Evolutionary conservation across 1,140 invertebrate genomes (phyloP), one percentile per base, ranked within the genome.

Genomic region (Orius laevigatus): DNA sequence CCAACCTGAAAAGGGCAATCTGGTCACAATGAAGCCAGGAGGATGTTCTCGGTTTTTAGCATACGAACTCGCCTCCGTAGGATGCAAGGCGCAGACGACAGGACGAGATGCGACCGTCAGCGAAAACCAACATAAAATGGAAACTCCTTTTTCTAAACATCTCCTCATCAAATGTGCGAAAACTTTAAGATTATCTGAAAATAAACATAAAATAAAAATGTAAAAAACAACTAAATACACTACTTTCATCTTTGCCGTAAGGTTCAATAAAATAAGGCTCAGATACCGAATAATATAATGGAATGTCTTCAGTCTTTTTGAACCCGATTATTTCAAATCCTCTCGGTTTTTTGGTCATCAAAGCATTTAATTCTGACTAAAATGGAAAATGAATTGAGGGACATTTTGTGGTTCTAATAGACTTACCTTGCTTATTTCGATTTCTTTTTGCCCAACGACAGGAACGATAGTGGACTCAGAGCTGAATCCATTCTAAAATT

Each of bases 231-330:
- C 3, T 38, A 4, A 34, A 4, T n/a, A 38, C n/a, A 16, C 5
- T 12, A 44, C 42, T 31, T 12, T 44, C 31, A 44, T 44, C 42
- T 31, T 31, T 44, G n/a, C 18, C 18, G 12, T 40, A 40, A 34
- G 48, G 48, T 12, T 44, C 15, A 20, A 50, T 16, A 2, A 50
- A 41, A 18, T 44, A 50, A 18, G 48, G 41, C 19, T 44, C 48
- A n/a, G 25, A 25, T 12, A n/a, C 14, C 16, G 32, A 25, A 41
- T 19, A 32, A 15, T 50, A 42, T 2, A 32, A 11, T 8, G 48
- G 48, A 35, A 50, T 12, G 15, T 25, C 20, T 19, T 31, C 19
- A 10, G 43, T 45, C 11, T 45, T 45, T 10, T 31, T 31, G 20
- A 45, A 45, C 3, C 43, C 43, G 5, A 45, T 11, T n/a, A 45